Base-by-base conservation (phyloP, 2,113 vertebrate genomes). In the Podiceps cristatus region DNA sequence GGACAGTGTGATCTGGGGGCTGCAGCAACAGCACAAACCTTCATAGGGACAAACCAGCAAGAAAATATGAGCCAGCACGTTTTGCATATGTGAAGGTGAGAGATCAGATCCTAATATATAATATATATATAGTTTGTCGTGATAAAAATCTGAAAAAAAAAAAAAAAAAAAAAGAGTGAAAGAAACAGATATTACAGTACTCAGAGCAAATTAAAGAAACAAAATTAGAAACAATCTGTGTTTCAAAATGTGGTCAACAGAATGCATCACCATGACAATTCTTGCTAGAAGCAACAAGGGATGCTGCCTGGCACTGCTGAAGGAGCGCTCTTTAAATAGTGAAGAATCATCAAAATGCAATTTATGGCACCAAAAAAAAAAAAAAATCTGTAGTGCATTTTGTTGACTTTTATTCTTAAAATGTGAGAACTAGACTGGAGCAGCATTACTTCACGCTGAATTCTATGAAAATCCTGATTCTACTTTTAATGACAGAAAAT, bases 281-380 rank as follows among this genome's bases (percentile, higher is more conserved):
- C 96, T 87, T 78, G 95, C 89, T 96, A 95, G 96, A 96, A 97
- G 96, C 96, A 96, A 94, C 91, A 91, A 93, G 93, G 78, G 84
- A 88, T 76, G 83, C 62, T 96, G 90, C 79, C 78, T 93, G 93
- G 90, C 73, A 81, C 11, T 24, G 89, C 86, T 72, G 68, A 19
- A 58, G 75, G 45, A 88, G 63, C 7, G 68, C 59, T 90, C 56
- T 25, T 63, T 74, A 89, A 25, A 16, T 4, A 72, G 68, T 1
- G 35, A n/a, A 35, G 86, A 86, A 82, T 77, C 95, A 94, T 94
- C 78, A 68, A 64, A 74, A 88, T 78, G 69, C 31, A 59, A 71
- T 62, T 59, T 88, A 42, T 79, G 91, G 87, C 78, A 67, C 52
- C 45, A n/a, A 82, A 90, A 82, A 79, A 82, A 90, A 82, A 79